Evolutionary conservation across 2,888 invertebrate genomes (phyloP), one percentile per base, ranked within the genome.

Genomic region (Melieria crassipennis): DNA sequence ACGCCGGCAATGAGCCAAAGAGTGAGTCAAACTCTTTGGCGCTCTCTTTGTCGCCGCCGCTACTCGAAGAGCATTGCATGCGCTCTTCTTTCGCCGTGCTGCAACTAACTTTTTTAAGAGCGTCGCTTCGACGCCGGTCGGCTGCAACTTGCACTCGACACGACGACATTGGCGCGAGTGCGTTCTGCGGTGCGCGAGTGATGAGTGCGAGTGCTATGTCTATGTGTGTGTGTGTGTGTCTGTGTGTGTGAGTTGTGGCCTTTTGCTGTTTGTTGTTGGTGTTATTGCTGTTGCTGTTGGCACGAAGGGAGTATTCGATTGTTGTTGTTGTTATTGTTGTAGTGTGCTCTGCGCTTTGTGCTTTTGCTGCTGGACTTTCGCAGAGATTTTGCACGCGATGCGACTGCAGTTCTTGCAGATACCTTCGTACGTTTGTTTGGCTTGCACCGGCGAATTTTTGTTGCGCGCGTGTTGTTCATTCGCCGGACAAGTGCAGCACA

Each of bases 321-420:
- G 30, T 11, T 62, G 62, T 16, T 52, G 52, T 52, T 52, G 52
- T 52, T 52, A 5, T 52, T 62, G 62, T 47, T 10, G 56, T 9
- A 6, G 56, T 48, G 45, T 57, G 46, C 30, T 66, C 16, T 42
- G 60, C 16, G 45, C 45, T 65, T 57, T 45, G 46, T 61, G 13
- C 16, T 10, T 57, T 13, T 50, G 16, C 30, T 30, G 13, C 13
- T 52, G 65, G 16, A 82, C 85, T 85, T 84, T 84, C 82, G 83
- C 84, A 84, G 84, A 84, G 84, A 84, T 84, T 84, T 84, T 82
- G 79, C 80, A 83, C 80, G 85, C 84, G 85, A 85, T 85, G 85
- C 84, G 83, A 82, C 84, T 84, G 84, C 84, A 84, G 84, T 84
- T 84, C 85, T 84, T 84, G 85, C 83, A 84, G 83, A 85, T 81